Conservation (phyloP, 2,888 invertebrate species). For the Drosophila formosana region DNA sequence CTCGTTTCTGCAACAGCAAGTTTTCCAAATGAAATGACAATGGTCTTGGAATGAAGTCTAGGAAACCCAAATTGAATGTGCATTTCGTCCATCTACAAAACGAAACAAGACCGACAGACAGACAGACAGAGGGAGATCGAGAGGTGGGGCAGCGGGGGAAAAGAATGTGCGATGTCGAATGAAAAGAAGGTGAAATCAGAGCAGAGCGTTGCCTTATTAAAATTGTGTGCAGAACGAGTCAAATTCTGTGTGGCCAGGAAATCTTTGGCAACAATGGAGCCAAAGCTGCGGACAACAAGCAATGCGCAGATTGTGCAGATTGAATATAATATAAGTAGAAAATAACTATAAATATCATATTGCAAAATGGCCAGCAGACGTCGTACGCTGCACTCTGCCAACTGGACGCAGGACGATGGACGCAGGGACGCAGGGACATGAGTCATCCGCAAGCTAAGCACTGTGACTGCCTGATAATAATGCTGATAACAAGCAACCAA, state of each 20-base stretch:
- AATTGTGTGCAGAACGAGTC: slow-evolving; percentile 64
- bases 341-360: slow-evolving; percentile 80
- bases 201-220: slow-evolving; percentile 53
- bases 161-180: too few species aligned
- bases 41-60: slow-evolving; percentile 42
- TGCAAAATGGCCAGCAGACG: slow-evolving; percentile 70
- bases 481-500: slow-evolving; percentile 64
- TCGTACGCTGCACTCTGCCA: slow-evolving; percentile 10
- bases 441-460: slow-evolving; percentile 32
- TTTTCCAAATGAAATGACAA: slow-evolving; percentile 79
- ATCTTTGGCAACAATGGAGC: slow-evolving; percentile 48
- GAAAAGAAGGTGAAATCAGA: slow-evolving; percentile 8
- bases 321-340: slow-evolving; percentile 75
- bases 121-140: not conserved
- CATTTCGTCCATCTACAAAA: slow-evolving; percentile 19
- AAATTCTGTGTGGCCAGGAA: slow-evolving; percentile 66
- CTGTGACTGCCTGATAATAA: slow-evolving; percentile 60
- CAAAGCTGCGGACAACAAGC: slow-evolving; percentile 38
- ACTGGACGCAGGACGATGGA: slow-evolving; percentile 7
- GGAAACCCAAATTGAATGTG: slow-evolving; percentile 36
- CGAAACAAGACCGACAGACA: not conserved
- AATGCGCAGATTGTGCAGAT: slow-evolving; percentile 62
- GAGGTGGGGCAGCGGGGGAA: not conserved
- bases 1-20: slow-evolving; percentile 69
- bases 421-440: slow-evolving; percentile 20